Evolutionary conservation across 64 coral and sea anemone species (phyloP).

Genomic region (Acropora tenuis): DNA sequence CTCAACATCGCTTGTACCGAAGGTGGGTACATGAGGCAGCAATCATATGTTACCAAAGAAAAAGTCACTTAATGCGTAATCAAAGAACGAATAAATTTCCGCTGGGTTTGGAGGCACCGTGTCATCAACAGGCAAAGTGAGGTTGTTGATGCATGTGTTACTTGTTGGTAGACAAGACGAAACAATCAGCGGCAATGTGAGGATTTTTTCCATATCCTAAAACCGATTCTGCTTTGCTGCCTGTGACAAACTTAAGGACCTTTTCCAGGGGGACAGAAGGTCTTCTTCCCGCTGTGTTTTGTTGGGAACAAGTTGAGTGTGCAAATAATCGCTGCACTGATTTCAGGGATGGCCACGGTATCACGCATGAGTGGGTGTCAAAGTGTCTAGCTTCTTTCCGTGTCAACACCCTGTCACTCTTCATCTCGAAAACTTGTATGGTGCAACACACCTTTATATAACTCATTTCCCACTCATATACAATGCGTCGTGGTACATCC

Average conservation of each 20-base stretch:
- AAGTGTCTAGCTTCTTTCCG: no score
- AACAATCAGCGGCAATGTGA: background rate
- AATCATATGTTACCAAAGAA: slow-evolving; percentile 2
- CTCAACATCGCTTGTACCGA: no score
- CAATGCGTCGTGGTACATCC: no score
- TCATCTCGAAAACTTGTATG: no score
- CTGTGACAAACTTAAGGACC: slow-evolving; percentile 28
- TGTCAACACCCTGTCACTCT: background rate
- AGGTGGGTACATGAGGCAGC: no score
- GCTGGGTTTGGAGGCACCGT: background rate
- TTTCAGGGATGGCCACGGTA: no score
- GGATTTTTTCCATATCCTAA: slow-evolving; percentile 22
- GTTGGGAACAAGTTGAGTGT: no score
- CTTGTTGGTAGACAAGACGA: slow-evolving; percentile 38
- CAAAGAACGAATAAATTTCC: slow-evolving; percentile 16
- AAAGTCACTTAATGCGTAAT: slow-evolving; percentile 25
- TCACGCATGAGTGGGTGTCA: no score
- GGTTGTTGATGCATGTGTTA: slow-evolving; percentile 46
- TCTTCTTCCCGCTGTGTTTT: slow-evolving; percentile 3
- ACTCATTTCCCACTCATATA: no score
- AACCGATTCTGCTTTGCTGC: slow-evolving; percentile 4
- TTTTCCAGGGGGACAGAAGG: background rate
- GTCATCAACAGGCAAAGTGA: slow-evolving; percentile 25
- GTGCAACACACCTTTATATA: no score
- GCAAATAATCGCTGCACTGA: no score